Base-by-base conservation (phyloP, 2,888 invertebrate genomes). In the Geophilus truncorum region DNA sequence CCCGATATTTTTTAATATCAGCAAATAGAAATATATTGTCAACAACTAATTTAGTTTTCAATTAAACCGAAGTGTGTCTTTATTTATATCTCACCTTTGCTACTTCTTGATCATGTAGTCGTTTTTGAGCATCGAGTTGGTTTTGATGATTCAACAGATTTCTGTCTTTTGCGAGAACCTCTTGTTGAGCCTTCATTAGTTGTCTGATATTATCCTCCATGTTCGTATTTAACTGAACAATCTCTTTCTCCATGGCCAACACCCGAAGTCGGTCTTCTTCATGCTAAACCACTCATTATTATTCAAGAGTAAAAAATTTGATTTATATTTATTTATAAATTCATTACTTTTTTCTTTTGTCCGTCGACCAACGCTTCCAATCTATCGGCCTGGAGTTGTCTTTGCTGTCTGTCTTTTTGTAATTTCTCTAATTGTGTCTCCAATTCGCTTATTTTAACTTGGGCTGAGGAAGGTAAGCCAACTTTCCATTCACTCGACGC, bases 331-430 rank as follows among this genome's bases (percentile, higher is more conserved):
- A 5, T 2, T 12, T n/a, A n/a, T n/a, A n/a, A n/a, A 45, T n/a
- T n/a, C n/a, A n/a, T 5, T 62, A 25, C 62, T 15, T 62, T 62
- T 62, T 62, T 62, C 62, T 62, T 62, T 62, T 62, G 62, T 28
- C 62, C 62, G 25, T 62, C 62, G 23, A 62, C 62, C 62, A 62
- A 62, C 15, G 62, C 62, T 25, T 62, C 62, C 25, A 62, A 62
- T 15, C 62, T 62, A 62, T 62, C 62, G 9, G 25, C 28, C 25
- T 62, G 62, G 62, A 62, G 62, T 25, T 62, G 62, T 25, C 62
- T 62, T 62, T 62, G 62, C 62, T 62, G 62, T 25, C 62, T 62
- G 25, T 62, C 62, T 62, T 62, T 62, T 62, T 62, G 62, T 28
- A 62, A 62, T 62, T 62, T 62, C 25, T 62, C 62, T 28, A 62